Conservation (phyloP, 2,797 vertebrate genomes). For the Enteromius mattozi region DNA sequence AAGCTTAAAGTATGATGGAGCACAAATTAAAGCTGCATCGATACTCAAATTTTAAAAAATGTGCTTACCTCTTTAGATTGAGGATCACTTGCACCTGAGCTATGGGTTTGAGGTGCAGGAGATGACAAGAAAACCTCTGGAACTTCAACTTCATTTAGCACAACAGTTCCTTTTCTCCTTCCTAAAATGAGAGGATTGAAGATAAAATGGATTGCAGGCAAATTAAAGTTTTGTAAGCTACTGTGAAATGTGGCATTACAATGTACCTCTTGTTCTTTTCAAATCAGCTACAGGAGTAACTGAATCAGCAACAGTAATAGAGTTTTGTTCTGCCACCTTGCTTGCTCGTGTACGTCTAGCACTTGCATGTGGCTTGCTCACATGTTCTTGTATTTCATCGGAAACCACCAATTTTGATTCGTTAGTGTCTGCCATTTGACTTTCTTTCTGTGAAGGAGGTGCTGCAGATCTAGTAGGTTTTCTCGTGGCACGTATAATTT, state of each 20-base stretch:
- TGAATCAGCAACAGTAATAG: constrained; percentile 68
- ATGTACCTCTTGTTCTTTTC: constrained; percentile 73
- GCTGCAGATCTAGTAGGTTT: constrained; percentile 55
- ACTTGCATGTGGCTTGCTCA: constrained; percentile 23
- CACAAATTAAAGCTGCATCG: background rate
- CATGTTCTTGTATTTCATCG: background rate
- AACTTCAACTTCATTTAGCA: constrained; percentile 67
- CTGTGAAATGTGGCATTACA: background rate
- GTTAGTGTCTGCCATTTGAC: background rate
- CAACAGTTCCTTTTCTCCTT: constrained; percentile 68
- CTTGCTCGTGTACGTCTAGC: constrained; percentile 58
- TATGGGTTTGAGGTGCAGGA: constrained; percentile 81
- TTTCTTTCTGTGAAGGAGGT: background rate
- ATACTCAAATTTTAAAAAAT: background rate
- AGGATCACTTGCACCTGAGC: constrained; percentile 56
- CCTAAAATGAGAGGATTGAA: constrained; percentile 70
- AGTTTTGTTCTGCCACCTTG: constrained; percentile 64
- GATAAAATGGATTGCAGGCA: constrained; percentile 31
- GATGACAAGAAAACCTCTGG: constrained; percentile 75
- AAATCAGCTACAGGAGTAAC: constrained; percentile 83
- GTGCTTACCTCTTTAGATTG: constrained; percentile 13
- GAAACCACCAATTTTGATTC: background rate
- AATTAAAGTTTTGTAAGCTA: background rate
- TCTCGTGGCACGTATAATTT: constrained; percentile 65
- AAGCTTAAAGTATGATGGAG: background rate